phyloP scores from a whole-genome alignment of 2,888 invertebrate genomes.

The Papilio gigon region DNA sequence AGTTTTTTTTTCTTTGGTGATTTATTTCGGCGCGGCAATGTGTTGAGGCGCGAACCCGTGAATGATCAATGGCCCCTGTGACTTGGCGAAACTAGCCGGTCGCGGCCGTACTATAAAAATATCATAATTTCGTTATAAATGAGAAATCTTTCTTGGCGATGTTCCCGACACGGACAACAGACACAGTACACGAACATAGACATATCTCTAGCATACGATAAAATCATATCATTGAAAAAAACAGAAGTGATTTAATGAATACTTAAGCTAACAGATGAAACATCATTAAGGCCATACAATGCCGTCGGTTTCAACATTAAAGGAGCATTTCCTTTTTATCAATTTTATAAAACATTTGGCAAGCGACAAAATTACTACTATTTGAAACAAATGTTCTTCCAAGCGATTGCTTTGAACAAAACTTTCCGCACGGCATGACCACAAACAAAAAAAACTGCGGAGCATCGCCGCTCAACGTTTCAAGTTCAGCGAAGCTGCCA shows the following conservation, averaged over 20 bases:
- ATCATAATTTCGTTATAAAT: slow-evolving; percentile 36
- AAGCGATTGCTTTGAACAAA: slow-evolving; percentile 29
- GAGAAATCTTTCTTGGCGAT: slow-evolving; percentile 28
- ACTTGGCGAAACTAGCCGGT: slow-evolving; percentile 43
- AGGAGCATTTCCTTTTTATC: background rate
- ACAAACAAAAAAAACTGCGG: slow-evolving; percentile 29
- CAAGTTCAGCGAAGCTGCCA: slow-evolving; percentile 36
- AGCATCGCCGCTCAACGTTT: slow-evolving; percentile 3
- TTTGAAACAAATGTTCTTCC: slow-evolving; percentile 33
- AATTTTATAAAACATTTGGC: slow-evolving; percentile 2
- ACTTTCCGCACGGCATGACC: slow-evolving; percentile 27
- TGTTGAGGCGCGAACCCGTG: slow-evolving; percentile 52
- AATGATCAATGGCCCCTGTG: slow-evolving; percentile 52
- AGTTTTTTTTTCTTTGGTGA: slow-evolving; percentile 40
- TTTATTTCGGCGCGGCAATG: slow-evolving; percentile 49
- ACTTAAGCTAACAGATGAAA: too few relatives aligned
- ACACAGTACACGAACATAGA: background rate
- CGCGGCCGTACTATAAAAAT: slow-evolving; percentile 22
- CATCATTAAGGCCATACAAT: too few relatives aligned
- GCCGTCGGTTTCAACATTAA: background rate
- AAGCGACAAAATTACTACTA: slow-evolving; percentile 25
- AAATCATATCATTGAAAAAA: too few relatives aligned
- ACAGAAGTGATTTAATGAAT: too few relatives aligned
- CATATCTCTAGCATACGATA: too few relatives aligned
- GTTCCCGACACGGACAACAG: slow-evolving; percentile 11